Percentiles rank a stretch among this genome's conserved stretches.
Evolutionary conservation across 2,113 vertebrate genomes (phyloP).

Genomic region (Galbula dea): DNA sequence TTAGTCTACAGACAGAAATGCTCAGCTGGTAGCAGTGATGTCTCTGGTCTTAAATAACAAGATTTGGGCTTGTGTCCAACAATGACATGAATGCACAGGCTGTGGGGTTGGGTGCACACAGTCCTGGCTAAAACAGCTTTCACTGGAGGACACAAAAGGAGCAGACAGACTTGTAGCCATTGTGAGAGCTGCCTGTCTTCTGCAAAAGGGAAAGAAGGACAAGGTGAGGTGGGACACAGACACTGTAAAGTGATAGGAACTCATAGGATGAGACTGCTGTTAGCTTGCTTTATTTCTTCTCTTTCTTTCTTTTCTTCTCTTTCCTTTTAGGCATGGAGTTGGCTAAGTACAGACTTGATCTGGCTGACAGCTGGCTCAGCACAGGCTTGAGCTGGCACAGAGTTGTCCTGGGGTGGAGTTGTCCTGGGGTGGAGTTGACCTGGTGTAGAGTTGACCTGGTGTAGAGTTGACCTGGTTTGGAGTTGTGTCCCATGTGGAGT

Average conservation of each 20-base stretch:
- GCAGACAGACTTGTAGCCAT: neutral
- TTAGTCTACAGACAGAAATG: constrained; percentile 39
- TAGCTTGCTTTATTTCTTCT: neutral
- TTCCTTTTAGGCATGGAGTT: too few species aligned
- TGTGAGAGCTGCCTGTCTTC: neutral
- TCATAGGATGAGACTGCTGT: neutral
- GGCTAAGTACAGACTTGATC: too few species aligned
- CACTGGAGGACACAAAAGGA: neutral
- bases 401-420: too few species aligned
- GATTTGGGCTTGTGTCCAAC: neutral
- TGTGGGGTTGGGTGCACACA: neutral
- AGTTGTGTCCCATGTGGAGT: too few species aligned
- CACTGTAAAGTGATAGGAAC: neutral
- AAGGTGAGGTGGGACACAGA: neutral
- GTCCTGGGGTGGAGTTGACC: too few species aligned
- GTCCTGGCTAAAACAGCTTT: neutral
- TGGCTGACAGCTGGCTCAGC: too few species aligned
- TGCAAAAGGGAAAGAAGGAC: neutral
- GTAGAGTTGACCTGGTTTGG: too few species aligned
- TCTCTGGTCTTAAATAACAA: neutral
- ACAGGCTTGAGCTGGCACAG: too few species aligned
- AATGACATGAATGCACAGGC: neutral
- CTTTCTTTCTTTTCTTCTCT: neutral
- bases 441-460: too few species aligned
- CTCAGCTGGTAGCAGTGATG: constrained; percentile 21